These are phyloP conservation scores for Chaetorhynchus papuensis DNA, from an alignment of 2,113 vertebrate species.

Conservation along the genomic window DNA sequence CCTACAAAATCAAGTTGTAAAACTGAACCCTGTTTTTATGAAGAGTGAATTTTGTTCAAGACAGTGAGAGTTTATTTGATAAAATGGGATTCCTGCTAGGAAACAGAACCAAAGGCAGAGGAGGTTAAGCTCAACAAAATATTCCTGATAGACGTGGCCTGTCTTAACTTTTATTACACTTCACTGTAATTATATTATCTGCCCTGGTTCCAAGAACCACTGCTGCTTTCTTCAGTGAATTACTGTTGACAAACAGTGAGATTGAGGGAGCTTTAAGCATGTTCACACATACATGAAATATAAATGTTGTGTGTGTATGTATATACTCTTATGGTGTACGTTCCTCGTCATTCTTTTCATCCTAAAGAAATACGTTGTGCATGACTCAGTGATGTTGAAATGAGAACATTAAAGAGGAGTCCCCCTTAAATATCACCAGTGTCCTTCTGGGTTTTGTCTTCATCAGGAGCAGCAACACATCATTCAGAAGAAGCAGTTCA, in stretches of 20 bases:
- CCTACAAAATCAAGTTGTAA: not conserved
- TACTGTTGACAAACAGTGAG: conserved; percentile 53
- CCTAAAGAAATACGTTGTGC: not conserved
- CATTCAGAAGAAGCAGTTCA: not conserved
- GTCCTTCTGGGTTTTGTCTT: not conserved
- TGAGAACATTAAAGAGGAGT: not conserved
- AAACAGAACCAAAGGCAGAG: not conserved
- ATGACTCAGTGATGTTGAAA: not conserved
- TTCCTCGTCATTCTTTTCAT: not conserved
- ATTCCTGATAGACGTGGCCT: not conserved
- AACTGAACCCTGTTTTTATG: not conserved
- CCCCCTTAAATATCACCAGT: not conserved
- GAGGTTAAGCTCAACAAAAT: not conserved
- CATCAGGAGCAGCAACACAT: not conserved
- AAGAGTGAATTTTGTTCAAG: not conserved
- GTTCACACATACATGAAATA: not conserved
- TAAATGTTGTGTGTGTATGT: rapidly evolving
- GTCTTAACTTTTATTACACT: conserved; percentile 73
- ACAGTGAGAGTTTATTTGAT: not conserved
- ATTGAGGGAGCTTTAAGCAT: not conserved
- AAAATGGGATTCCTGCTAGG: not conserved
- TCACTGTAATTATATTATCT: conserved; percentile 70
- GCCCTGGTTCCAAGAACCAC: conserved; percentile 64
- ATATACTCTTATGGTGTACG: not conserved
- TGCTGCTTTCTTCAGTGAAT: conserved; percentile 71